A percentile compares a stretch with the other conserved stretches of the same genome.
Conservation (phyloP, 2,797 vertebrate genomes). For the Pteropus rufus region DNA sequence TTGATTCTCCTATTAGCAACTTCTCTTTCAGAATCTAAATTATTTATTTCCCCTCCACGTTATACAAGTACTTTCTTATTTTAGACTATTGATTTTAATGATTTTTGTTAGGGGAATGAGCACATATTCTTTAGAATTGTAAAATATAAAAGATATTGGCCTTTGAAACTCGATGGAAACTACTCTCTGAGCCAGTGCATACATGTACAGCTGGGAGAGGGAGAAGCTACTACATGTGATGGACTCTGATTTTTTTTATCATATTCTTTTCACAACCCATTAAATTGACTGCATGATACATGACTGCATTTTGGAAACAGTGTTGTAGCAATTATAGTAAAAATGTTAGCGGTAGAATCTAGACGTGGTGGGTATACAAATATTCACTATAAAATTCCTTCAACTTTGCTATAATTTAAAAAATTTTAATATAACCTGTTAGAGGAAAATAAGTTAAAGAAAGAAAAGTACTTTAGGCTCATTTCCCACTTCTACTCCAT, state of each 20-base stretch:
- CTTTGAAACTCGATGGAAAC: background rate
- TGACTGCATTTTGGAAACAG: background rate
- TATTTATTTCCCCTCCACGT: background rate
- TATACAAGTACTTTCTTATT: background rate
- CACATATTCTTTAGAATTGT: background rate
- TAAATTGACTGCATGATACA: background rate
- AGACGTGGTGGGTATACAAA: background rate
- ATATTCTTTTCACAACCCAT: background rate
- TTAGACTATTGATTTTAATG: background rate
- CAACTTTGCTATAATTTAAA: background rate
- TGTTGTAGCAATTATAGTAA: background rate
- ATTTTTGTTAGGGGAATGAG: background rate
- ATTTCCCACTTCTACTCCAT: background rate
- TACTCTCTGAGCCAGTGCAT: background rate
- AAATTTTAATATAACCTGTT: background rate
- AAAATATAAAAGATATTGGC: background rate
- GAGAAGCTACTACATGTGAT: background rate
- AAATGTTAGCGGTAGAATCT: background rate
- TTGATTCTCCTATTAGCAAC: background rate
- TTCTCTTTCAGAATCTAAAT: background rate
- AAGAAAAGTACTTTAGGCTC: background rate
- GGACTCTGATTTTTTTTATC: background rate
- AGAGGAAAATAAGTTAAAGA: background rate
- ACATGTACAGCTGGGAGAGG: background rate
- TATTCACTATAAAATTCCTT: background rate